These are phyloP conservation scores for Ariolimax columbianus DNA, from an alignment of 2,888 invertebrate species.

Conservation along the genomic window DNA sequence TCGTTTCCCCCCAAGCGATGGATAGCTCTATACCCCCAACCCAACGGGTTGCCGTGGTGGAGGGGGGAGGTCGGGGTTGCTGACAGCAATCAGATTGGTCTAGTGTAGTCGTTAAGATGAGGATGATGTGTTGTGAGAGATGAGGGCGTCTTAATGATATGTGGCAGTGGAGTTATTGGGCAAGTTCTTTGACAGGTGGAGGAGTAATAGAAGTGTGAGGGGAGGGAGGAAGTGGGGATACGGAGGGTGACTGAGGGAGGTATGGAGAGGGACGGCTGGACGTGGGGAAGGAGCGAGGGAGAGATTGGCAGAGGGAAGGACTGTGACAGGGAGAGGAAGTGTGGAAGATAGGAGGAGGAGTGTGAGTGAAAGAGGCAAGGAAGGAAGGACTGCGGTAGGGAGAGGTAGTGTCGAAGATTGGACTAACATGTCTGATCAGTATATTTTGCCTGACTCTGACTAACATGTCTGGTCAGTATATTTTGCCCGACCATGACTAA, in stretches of 20 bases:
- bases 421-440: no score
- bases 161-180: neutral
- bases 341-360: neutral
- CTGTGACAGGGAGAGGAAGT: constrained; percentile 7
- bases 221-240: neutral
- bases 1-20: neutral
- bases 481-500: no score
- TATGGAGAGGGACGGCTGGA: neutral
- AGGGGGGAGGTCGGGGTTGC: no score
- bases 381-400: no score
- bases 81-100: neutral
- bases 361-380: neutral
- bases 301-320: neutral
- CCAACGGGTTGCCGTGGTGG: no score
- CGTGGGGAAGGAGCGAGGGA: neutral
- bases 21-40: no score
- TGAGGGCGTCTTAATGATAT: neutral
- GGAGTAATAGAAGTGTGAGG: neutral
- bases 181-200: neutral
- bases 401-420: no score
- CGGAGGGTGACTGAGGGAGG: neutral
- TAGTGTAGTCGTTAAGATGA: neutral
- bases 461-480: no score
- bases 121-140: neutral
- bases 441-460: no score